phyloP scores from a whole-genome alignment of 1,140 invertebrate genomes.

The Neodiprion lecontei region DNA sequence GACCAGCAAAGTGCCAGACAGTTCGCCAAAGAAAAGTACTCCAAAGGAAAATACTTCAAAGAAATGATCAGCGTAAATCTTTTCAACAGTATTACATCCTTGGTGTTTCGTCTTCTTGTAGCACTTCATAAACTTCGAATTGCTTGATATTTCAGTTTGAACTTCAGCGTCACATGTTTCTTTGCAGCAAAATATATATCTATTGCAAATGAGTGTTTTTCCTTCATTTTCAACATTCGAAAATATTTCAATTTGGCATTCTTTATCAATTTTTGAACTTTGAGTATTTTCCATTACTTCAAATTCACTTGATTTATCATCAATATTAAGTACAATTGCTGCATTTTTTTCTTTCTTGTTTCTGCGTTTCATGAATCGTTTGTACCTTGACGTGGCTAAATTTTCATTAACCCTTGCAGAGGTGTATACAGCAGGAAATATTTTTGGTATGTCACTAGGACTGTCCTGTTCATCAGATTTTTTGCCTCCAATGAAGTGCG shows the following conservation, averaged over 20 bases:
- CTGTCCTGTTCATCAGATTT: not conserved
- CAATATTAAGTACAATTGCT: too few species aligned
- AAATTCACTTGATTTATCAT: not conserved
- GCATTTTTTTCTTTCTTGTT: not conserved
- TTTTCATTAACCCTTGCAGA: not conserved
- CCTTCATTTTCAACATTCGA: not conserved
- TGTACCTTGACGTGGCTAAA: not conserved
- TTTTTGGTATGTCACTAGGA: too few species aligned
- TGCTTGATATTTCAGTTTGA: conserved; percentile 11
- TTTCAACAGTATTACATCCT: too few species aligned
- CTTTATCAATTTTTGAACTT: conserved; percentile 14
- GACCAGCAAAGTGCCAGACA: conserved; percentile 1
- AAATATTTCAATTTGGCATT: conserved; percentile 17
- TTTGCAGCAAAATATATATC: conserved; percentile 7
- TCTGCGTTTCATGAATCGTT: conserved; percentile 7
- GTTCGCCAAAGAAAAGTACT: too few species aligned
- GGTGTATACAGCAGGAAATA: conserved; percentile 3
- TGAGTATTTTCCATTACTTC: not conserved
- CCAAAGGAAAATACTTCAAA: too few species aligned
- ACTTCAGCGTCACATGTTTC: conserved; percentile 8
- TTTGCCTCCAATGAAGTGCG: not conserved
- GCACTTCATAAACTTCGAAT: too few species aligned
- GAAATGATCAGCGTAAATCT: too few species aligned
- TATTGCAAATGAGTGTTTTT: conserved; percentile 20
- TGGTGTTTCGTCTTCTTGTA: too few species aligned